A percentile compares a stretch with the other conserved stretches of the same genome.
These are phyloP conservation scores for Drosophila carrolli DNA, from an alignment of 1,140 invertebrate genomes.

Conservation along the genomic window DNA sequence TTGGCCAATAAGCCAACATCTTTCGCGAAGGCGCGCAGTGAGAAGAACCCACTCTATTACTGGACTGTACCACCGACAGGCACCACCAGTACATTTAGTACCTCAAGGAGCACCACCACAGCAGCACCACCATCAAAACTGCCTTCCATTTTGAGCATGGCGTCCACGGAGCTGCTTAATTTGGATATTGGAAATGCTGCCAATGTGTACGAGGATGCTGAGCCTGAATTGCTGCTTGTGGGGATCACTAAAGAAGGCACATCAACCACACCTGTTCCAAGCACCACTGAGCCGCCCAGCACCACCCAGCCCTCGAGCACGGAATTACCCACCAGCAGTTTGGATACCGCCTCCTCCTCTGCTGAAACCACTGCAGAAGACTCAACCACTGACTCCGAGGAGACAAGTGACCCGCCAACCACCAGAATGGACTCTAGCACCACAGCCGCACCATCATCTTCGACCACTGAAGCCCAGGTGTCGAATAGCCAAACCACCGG, in stretches of 20 bases:
- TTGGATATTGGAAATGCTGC: slow-evolving; percentile 11
- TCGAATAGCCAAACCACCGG: slow-evolving; percentile 22
- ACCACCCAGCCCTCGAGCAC: slow-evolving; percentile 3
- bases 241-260: slow-evolving; percentile 1
- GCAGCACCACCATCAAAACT: background rate
- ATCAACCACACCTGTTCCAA: slow-evolving; percentile 14
- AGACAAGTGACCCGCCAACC: background rate
- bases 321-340: background rate
- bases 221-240: slow-evolving; percentile 22
- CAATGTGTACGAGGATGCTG: slow-evolving; percentile 18
- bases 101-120: slow-evolving; percentile 7
- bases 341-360: background rate
- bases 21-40: slow-evolving; percentile 33
- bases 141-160: slow-evolving; percentile 2
- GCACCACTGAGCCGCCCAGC: slow-evolving; percentile 10
- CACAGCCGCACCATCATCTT: background rate
- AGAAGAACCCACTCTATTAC: slow-evolving; percentile 12
- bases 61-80: background rate
- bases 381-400: background rate
- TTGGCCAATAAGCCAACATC: slow-evolving; percentile 33
- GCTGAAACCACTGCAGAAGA: slow-evolving; percentile 2
- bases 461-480: slow-evolving; percentile 15
- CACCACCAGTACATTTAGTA: background rate
- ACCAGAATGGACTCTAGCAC: background rate
- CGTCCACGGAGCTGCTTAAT: slow-evolving; percentile 23